Percentiles rank a stretch among this genome's conserved stretches.
Conservation (phyloP, 1,140 invertebrate genomes). For the Conopomorpha cramerella region DNA sequence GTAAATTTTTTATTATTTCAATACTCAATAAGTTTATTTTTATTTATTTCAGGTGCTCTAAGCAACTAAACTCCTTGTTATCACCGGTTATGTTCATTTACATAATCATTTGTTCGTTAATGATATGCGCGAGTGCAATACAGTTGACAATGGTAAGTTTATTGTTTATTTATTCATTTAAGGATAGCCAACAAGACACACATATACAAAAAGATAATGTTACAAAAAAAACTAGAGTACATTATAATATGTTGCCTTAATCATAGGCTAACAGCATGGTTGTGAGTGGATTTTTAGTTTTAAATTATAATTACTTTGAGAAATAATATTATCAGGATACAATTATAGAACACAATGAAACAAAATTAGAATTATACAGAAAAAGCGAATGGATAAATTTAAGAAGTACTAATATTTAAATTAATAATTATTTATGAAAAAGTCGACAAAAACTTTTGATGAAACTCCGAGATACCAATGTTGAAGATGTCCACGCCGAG, state of each 20-base stretch:
- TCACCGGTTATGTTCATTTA: conserved; percentile 41
- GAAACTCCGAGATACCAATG: no score
- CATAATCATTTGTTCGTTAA: conserved; percentile 36
- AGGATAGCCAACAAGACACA: no score
- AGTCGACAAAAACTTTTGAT: background rate
- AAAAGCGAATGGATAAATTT: no score
- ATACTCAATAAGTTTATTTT: background rate
- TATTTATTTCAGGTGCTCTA: conserved; percentile 20
- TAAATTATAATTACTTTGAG: no score
- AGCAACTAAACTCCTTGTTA: conserved; percentile 23
- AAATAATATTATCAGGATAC: background rate
- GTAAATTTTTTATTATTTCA: background rate
- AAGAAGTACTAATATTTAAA: background rate
- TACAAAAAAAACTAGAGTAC: conserved; percentile 1
- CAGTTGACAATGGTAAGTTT: conserved; percentile 29
- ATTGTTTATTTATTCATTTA: conserved; percentile 5
- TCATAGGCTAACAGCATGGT: no score
- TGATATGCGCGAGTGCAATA: conserved; percentile 38
- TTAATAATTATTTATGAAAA: background rate
- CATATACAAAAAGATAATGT: no score
- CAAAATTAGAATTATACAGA: no score
- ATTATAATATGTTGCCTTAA: no score
- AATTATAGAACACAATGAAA: no score
- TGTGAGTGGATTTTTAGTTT: no score
- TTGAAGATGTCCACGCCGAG: no score